Base-by-base conservation (phyloP, 2,113 vertebrate genomes). In the Colinus virginianus region DNA sequence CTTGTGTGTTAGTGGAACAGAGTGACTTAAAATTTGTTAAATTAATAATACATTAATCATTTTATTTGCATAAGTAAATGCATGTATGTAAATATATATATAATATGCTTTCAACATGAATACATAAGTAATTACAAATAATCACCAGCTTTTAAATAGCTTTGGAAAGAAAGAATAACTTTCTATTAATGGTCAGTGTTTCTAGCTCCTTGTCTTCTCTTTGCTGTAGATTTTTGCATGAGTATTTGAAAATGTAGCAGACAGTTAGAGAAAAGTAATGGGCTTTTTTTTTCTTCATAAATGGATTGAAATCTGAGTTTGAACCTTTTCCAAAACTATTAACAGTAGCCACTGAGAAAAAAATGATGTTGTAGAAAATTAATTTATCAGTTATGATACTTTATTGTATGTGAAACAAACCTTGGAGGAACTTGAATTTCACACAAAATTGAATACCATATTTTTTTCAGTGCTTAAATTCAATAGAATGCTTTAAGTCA, bases 401-500 rank as follows among this genome's bases (percentile, higher is more conserved):
- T 84, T 17, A 42, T 90, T 94, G 49, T 67, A 69, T 45, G 82
- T 72, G 11, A 90, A 94, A 16, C 38, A 77, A 53, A 49, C 32
- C 51, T 90, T 43, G 68, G 67, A 51, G 38, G 82, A n/a, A 77
- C 93, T 92, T 79, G 83, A 85, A 82, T 51, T 88, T 87, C 71
- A 17, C 20, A 48, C 21, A 63, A 51, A 77, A 63, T 63, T 23
- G 61, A 78, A 25, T 83, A 79, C 16, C 21, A 2, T 75, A 0
- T 71, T 72, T 34, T 83, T 84, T 67, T 42, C 46, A 61, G 15
- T 34, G 56, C 13, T 30, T 25, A 26, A 9, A 11, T 89, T 87
- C 42, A n/a, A 20, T 28, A 48, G 16, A 6, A 46, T 84, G 19
- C 36, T 46, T 66, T 72, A 61, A 62, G 13, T 68, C 43, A 49